Base-by-base conservation (phyloP, 2,888 invertebrate genomes). In the Lochmaea capreae region DNA sequence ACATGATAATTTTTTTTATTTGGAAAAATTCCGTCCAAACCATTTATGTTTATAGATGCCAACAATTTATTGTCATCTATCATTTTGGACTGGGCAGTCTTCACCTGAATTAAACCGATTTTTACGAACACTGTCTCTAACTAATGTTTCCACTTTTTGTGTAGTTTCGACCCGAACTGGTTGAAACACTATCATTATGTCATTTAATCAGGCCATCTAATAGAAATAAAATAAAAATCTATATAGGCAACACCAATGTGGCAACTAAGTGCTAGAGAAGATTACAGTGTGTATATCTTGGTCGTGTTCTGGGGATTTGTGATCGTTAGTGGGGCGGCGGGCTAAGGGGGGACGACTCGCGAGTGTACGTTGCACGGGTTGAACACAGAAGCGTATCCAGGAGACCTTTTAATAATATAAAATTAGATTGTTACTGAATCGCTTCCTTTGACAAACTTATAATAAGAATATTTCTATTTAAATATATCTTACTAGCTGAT, bases 231-330 rank as follows among this genome's bases (percentile, higher is more conserved):
- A 72, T 72, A 67, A 72, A 72, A 72, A 67, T 66, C 59, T 71
- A n/a, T 66, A 43, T n/a, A 26, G 42, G 65, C 65, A 65, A 66
- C 67, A 67, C 65, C 67, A 71, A 74, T 65, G 74, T 74, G 86
- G 85, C 86, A 85, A 86, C 85, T 81, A 81, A 83, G 84, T 82
- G 78, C 80, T 82, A 80, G 82, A 84, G 85, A 86, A 86, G 86
- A 86, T 86, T 86, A 85, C 84, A 84, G 85, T 85, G 84, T 85
- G 84, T 85, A 85, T 86, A 84, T 85, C 85, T 85, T 85, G 83
- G 84, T 85, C 85, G 84, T 85, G 85, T 85, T 85, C 82, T 81
- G 81, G 80, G 82, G 85, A 85, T 86, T 85, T 84, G 85, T 84
- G 85, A 83, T 80, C 85, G 83, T 83, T 79, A 78, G 80, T 78